These are phyloP conservation scores for Rhagologus leucostigma DNA, from an alignment of 2,113 vertebrate species.

Conservation along the genomic window DNA sequence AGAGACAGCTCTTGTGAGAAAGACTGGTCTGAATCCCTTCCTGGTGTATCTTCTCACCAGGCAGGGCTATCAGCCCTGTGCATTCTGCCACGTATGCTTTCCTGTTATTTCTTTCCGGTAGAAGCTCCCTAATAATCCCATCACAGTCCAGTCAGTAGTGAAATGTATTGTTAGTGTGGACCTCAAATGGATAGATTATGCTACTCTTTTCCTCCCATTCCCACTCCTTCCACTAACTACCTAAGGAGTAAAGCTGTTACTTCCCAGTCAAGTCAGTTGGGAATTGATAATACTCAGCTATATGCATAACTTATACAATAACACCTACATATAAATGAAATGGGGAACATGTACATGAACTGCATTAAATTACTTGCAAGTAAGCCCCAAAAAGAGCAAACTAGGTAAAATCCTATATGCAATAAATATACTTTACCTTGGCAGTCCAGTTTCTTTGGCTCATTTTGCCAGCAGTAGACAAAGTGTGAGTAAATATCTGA, in stretches of 20 bases:
- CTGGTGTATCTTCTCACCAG: not conserved
- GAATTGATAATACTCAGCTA: not conserved
- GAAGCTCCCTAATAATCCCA: not conserved
- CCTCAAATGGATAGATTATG: not conserved
- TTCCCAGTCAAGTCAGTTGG: not conserved
- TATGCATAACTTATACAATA: not conserved
- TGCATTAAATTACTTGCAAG: not conserved
- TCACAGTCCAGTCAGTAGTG: not conserved
- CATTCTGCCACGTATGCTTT: not conserved
- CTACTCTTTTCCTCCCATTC: not conserved
- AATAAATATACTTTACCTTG: slow-evolving; percentile 66
- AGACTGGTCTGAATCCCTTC: not conserved
- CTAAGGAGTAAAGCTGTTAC: not conserved
- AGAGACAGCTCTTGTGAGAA: not conserved
- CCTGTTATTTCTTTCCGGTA: not conserved
- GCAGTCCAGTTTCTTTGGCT: slow-evolving; percentile 83
- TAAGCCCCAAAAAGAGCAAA: not conserved
- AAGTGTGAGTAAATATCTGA: slow-evolving; percentile 84
- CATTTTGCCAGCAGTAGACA: slow-evolving; percentile 82
- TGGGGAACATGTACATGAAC: not conserved
- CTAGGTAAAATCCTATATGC: not conserved
- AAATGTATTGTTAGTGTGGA: not conserved
- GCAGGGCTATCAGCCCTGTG: not conserved
- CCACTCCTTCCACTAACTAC: not conserved
- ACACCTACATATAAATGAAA: not conserved